phyloP scores from a whole-genome alignment of 2,797 vertebrate species.

The Emys orbicularis region DNA sequence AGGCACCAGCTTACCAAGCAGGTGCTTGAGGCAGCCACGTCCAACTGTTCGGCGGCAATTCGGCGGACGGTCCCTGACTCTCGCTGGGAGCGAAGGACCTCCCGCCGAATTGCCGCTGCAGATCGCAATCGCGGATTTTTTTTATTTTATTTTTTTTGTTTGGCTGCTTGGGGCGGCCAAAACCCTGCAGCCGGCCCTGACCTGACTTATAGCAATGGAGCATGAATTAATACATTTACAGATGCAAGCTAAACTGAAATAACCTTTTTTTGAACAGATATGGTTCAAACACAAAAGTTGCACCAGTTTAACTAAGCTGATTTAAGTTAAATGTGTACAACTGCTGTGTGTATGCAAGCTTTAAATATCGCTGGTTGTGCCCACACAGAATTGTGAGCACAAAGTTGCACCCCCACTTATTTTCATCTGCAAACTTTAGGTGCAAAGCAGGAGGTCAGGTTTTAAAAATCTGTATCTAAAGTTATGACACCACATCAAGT shows the following conservation, averaged over 20 bases:
- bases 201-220: neutral
- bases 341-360: neutral
- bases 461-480: neutral
- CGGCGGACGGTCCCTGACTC: no score
- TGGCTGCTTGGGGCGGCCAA: no score
- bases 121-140: no score
- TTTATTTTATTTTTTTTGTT: no score
- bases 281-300: neutral
- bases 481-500: neutral
- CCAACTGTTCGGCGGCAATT: no score
- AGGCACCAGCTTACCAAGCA: no score
- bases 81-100: no score
- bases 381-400: accelerated
- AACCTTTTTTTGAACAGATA: neutral
- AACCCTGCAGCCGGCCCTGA: neutral
- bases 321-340: neutral
- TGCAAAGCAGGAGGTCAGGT: neutral
- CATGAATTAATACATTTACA: neutral
- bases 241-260: neutral
- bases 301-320: neutral
- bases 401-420: neutral
- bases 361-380: neutral
- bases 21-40: no score
- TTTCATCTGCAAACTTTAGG: neutral
- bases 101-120: no score